Evolutionary conservation across 2,113 vertebrate genomes (phyloP).

Genomic region (Brachyhypopomus gauderio): DNA sequence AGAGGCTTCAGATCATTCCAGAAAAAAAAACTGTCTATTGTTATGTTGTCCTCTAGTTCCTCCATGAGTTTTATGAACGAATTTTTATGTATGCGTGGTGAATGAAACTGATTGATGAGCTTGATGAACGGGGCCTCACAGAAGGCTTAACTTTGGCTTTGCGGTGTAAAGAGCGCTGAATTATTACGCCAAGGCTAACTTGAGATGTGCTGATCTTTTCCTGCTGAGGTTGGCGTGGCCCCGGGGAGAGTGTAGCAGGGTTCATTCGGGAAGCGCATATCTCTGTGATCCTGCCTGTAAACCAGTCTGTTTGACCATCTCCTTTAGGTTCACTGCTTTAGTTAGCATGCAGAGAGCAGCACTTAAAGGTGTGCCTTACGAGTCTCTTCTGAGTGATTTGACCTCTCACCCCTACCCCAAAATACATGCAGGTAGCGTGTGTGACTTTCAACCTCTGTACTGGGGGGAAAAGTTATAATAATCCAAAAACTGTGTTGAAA

Average conservation of each 20-base stretch:
- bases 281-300: not conserved
- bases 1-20: not conserved
- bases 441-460: too few species aligned
- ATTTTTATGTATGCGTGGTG: not conserved
- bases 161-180: not conserved
- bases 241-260: not conserved
- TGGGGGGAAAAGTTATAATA: not conserved
- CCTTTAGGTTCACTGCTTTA: not conserved
- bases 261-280: not conserved
- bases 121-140: not conserved
- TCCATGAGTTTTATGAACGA: not conserved
- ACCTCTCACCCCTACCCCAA: too few species aligned
- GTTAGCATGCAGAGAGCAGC: not conserved
- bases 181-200: too few species aligned
- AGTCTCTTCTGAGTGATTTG: not conserved
- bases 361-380: not conserved
- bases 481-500: constrained; percentile 8
- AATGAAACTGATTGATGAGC: not conserved
- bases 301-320: not conserved
- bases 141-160: not conserved
- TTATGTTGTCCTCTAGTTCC: not conserved
- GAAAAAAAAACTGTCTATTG: not conserved
- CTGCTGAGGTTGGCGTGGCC: not conserved
- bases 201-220: too few species aligned
- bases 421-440: not conserved